Evolutionary conservation across 2,797 vertebrate species (phyloP).

Genomic region (Adelosebastes latens): DNA sequence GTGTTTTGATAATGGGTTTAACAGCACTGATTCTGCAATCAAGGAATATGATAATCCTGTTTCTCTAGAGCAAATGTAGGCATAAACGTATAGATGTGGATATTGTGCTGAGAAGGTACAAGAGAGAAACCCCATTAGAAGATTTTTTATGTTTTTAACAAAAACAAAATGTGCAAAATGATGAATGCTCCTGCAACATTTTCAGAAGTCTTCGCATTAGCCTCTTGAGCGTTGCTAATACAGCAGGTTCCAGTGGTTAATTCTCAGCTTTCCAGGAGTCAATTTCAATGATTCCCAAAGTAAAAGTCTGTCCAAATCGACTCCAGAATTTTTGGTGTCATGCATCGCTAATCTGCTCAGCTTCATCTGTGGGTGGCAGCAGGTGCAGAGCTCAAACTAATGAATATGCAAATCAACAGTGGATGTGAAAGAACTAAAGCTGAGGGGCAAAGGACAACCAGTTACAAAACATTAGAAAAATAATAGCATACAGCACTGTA

Average conservation of each 20-base stretch:
- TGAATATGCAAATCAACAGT: constrained; percentile 62
- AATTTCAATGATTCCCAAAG: constrained; percentile 31
- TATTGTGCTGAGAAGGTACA: not conserved
- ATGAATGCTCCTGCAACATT: not conserved
- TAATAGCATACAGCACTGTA: not conserved
- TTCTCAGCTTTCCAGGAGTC: constrained; percentile 26
- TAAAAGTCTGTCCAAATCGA: constrained; percentile 39
- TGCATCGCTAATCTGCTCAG: constrained; percentile 48
- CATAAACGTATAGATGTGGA: not conserved
- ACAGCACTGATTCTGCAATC: not conserved
- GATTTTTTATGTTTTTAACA: not conserved
- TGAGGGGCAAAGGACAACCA: constrained; percentile 37
- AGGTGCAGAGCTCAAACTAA: constrained; percentile 60
- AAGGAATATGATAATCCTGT: not conserved
- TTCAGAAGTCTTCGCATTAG: not conserved
- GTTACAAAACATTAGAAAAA: constrained; percentile 17
- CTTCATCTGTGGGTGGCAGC: constrained; percentile 60
- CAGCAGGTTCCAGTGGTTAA: constrained; percentile 31
- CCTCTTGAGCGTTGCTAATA: constrained; percentile 7
- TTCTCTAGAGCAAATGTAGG: not conserved
- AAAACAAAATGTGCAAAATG: not conserved
- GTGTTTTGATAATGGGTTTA: not conserved
- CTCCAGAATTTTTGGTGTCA: constrained; percentile 46
- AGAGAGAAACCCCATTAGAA: not conserved
- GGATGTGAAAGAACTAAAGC: constrained; percentile 31